Base-by-base conservation (phyloP, 2,888 invertebrate genomes). In the Volucella inflata region DNA sequence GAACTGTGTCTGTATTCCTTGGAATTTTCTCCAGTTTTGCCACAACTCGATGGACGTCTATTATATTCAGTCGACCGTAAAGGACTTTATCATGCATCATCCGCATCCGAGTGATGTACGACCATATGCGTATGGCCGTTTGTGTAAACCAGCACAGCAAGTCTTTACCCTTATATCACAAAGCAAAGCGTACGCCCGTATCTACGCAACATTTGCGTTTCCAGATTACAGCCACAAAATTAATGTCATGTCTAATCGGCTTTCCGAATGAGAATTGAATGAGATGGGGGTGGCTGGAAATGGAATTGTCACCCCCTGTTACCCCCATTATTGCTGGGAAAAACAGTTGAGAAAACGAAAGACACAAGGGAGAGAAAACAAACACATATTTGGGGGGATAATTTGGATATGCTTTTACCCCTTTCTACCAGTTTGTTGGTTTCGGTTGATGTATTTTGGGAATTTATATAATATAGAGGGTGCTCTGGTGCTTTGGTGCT, bases 191-290 rank as follows among this genome's bases (percentile, higher is more conserved):
- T 62, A 71, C 62, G 42, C 62, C 62, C 60, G 14, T 71, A 62
- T 78, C 78, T 71, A 78, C 70, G 78, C 78, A 78, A 72, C 78
- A 71, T 71, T 84, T 80, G 62, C 71, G 84, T 84, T 84, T 75
- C 53, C 84, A 80, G 84, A 84, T 84, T 84, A 84, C 84, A 84
- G 60, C 70, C 80, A 76, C 84, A 84, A 84, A 84, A 84, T 84
- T 84, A 84, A 84, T 84, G 84, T 80, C 80, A 84, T 84, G 80
- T 84, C 84, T 84, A 84, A 84, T 80, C 84, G 84, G 84, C 84
- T 84, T 84, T 84, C 55, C 80, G 80, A 84, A 84, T 70, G 75
- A 46, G 80, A 79, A 75, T 79, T 71, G 84, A 84, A 84, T 80
- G 80, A 76, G 84, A 60, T 75, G 67, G 59, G 53, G 44, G 51